Percentiles rank a stretch among this genome's conserved stretches.
These are phyloP conservation scores for Lethenteron camtschaticum DNA, from an alignment of 2,113 vertebrate species.

Conservation along the genomic window DNA sequence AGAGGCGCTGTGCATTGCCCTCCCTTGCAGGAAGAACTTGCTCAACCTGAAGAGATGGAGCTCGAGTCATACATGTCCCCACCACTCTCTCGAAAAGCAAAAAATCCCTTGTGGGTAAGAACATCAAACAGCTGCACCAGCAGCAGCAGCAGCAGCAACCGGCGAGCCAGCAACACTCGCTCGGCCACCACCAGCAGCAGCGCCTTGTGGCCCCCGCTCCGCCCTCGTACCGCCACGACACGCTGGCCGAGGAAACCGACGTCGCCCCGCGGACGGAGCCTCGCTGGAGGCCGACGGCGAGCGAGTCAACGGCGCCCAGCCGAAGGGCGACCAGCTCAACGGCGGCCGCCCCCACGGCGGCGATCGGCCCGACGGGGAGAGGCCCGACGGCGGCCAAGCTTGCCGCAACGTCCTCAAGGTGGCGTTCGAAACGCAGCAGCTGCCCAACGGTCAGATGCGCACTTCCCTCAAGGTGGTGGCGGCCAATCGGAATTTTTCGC, in stretches of 20 bases:
- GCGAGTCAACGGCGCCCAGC: too few species aligned
- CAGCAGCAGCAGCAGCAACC: constrained; percentile 42
- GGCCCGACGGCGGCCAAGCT: too few species aligned
- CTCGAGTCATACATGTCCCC: constrained; percentile 45
- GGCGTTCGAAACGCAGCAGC: constrained; percentile 59
- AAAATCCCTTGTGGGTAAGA: constrained; percentile 9
- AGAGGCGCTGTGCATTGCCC: too few species aligned
- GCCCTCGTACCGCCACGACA: constrained; percentile 30
- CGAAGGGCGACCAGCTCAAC: constrained; percentile 50
- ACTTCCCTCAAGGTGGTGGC: constrained; percentile 61
- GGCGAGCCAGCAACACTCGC: constrained; percentile 32
- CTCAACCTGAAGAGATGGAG: constrained; percentile 52
- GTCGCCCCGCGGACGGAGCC: too few species aligned
- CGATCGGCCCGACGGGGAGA: constrained; percentile 17
- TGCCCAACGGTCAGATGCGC: constrained; percentile 75
- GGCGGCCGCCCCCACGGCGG: constrained; percentile 26
- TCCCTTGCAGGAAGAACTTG: constrained; percentile 49
- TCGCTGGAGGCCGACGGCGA: too few species aligned
- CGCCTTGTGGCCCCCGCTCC: constrained; percentile 23
- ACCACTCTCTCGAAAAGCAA: too few species aligned
- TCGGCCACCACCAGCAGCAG: constrained; percentile 30
- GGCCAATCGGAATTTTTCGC: constrained; percentile 66
- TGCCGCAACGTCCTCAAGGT: too few species aligned
- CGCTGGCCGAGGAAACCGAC: constrained; percentile 24
- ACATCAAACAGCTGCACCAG: constrained; percentile 39